These are phyloP conservation scores for Marronus borbonicus DNA, from an alignment of 2,888 invertebrate genomes.

Conservation along the genomic window DNA sequence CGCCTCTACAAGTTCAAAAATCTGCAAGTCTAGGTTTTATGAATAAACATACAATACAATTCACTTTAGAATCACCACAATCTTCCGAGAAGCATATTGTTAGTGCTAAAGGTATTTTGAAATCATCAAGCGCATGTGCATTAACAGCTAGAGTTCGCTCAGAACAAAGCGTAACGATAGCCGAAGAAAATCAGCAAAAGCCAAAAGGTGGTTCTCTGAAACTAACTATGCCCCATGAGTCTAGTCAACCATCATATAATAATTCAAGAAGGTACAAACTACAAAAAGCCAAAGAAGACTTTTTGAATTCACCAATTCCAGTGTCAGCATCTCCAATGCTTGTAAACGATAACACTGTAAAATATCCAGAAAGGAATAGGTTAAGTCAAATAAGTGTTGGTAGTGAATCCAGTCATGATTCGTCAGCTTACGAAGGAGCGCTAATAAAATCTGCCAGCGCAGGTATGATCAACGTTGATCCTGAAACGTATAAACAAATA, in stretches of 20 bases:
- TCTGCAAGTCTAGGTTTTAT: constrained; percentile 74
- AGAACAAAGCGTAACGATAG: constrained; percentile 37
- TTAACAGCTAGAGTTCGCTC: constrained; percentile 43
- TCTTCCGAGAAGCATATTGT: constrained; percentile 49
- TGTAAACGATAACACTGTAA: constrained; percentile 55
- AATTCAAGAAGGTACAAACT: constrained; percentile 75
- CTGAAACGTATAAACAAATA: constrained; percentile 75
- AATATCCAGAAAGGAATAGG: constrained; percentile 65
- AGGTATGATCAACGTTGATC: constrained; percentile 83
- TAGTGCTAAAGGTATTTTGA: constrained; percentile 61
- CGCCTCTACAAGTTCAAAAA: constrained; percentile 75
- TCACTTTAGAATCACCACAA: constrained; percentile 56
- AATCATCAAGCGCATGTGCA: constrained; percentile 67
- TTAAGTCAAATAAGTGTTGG: constrained; percentile 78
- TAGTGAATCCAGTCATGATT: constrained; percentile 73
- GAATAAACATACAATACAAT: constrained; percentile 64
- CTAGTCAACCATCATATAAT: constrained; percentile 56
- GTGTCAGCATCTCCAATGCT: constrained; percentile 55
- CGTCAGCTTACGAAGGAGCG: constrained; percentile 67
- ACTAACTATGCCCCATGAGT: constrained; percentile 54
- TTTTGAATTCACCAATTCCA: constrained; percentile 69
- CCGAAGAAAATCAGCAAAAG: constrained; percentile 57
- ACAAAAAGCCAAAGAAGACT: constrained; percentile 82
- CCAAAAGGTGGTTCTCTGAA: constrained; percentile 63
- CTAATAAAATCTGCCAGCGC: constrained; percentile 84